Evolutionary conservation across 1,140 invertebrate genomes (phyloP), one percentile per base, ranked within the genome.

Genomic region (Eueides isabella): DNA sequence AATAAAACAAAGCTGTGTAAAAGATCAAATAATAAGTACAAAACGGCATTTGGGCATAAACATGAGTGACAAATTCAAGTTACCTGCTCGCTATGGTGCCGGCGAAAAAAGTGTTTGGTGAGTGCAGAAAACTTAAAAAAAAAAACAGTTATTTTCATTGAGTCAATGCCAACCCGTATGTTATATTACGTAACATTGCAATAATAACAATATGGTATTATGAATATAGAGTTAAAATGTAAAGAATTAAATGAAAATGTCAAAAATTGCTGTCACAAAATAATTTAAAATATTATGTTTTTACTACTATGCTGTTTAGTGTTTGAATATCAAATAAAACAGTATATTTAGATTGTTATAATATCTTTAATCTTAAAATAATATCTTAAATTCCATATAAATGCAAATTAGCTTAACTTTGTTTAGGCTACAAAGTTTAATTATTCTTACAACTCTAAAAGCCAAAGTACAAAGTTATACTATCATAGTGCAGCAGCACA

Each of bases 61-160:
- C 31, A 90, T 91, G 88, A 78, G 71, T 69, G 84, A 93, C 5
- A 96, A 95, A 85, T 96, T 96, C 77, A 90, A 89, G 70, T 83
- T 96, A n/a, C 95, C 95, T 2, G 85, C 93, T 14, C 92, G 95
- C 23, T 94, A 95, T 78, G 94, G 94, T 48, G 94, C 95, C 71
- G 94, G 95, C n/a, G 93, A 93, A 83, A 93, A 94, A 74, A 95
- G 94, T 80, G 94, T 95, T 2, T 95, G 94, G 94, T 94, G 80
- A 89, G 86, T 79, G 19, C 62, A 16, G 62, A 19, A 72, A 63
- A 19, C n/a, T n/a, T 65, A 48, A 48, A 30, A 29, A 28, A 67
- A 26, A 48, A 30, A 63, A 30, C 16, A 14, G 26, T 63, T 63
- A 63, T 61, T 29, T 28, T 26, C 11, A 61, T 30, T 11, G n/a